Percentiles rank a stretch among this genome's conserved stretches.
These are phyloP conservation scores for Euclidia mi DNA, from an alignment of 2,888 invertebrate species.

Conservation along the genomic window DNA sequence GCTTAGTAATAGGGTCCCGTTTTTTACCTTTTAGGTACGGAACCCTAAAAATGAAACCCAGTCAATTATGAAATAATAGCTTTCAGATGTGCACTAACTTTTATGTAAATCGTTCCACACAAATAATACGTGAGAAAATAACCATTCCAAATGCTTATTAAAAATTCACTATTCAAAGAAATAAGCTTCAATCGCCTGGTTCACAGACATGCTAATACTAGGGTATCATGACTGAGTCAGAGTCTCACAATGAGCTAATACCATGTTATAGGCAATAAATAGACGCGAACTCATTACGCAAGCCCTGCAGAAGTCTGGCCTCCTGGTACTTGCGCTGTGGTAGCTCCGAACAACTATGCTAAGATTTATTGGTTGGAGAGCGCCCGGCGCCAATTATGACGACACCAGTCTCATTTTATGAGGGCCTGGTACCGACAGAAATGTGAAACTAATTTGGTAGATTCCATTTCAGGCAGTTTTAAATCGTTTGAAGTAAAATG, in stretches of 20 bases:
- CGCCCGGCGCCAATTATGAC: conserved; percentile 48
- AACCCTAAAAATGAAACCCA: no score
- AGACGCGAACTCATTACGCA: conserved; percentile 50
- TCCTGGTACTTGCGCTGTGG: conserved; percentile 19
- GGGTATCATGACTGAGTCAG: conserved; percentile 43
- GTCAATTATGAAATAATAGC: no score
- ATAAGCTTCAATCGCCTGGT: conserved; percentile 37
- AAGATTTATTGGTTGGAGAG: conserved; percentile 50
- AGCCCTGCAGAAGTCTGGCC: conserved; percentile 42
- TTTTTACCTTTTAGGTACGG: no score
- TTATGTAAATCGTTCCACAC: no score
- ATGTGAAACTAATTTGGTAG: not conserved
- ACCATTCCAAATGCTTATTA: no score
- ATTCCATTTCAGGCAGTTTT: no score
- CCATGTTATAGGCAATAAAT: conserved; percentile 40
- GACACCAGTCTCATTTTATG: conserved; percentile 43
- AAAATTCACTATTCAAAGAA: no score
- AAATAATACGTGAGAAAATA: no score
- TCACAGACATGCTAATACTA: conserved; percentile 39
- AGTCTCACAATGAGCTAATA: conserved; percentile 29
- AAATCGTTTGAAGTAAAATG: no score
- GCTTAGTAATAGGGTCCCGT: no score
- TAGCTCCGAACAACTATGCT: conserved; percentile 36
- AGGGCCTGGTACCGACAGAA: conserved; percentile 25
- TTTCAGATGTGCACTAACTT: no score